Evolutionary conservation across 2,797 vertebrate genomes (phyloP).

Genomic region (Cirrhinus mrigala): DNA sequence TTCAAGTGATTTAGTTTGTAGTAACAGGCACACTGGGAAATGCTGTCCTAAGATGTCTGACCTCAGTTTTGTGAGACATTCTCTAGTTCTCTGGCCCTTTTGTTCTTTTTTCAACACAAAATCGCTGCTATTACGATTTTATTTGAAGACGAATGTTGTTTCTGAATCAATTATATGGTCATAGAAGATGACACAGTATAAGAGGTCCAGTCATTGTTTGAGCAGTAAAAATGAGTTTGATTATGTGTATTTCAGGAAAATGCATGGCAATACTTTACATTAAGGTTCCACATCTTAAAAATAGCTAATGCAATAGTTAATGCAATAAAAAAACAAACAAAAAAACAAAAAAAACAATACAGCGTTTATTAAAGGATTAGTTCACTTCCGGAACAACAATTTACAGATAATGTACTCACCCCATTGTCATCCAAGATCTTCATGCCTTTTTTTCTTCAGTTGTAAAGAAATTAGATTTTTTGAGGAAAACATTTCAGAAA

Average conservation of each 20-base stretch:
- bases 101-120: slow-evolving; percentile 63
- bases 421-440: too few relatives aligned
- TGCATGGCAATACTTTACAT: background rate
- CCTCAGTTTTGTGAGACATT: slow-evolving; percentile 63
- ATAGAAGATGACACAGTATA: background rate
- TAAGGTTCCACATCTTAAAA: background rate
- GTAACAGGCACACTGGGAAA: slow-evolving; percentile 68
- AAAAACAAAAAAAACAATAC: background rate
- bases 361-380: background rate
- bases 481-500: too few relatives aligned
- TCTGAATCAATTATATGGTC: slow-evolving; percentile 40
- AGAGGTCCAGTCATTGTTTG: background rate
- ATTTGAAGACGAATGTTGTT: slow-evolving; percentile 38
- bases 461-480: too few relatives aligned
- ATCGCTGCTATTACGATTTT: slow-evolving; percentile 53
- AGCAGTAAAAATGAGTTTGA: background rate
- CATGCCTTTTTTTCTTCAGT: too few relatives aligned
- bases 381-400: too few relatives aligned
- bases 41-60: slow-evolving; percentile 74
- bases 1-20: slow-evolving; percentile 74
- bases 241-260: background rate
- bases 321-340: background rate
- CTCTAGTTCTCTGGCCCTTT: slow-evolving; percentile 62
- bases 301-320: background rate
- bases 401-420: too few relatives aligned